Conservation (phyloP, 2,113 vertebrate genomes). For the Neolamprologus variostigma region DNA sequence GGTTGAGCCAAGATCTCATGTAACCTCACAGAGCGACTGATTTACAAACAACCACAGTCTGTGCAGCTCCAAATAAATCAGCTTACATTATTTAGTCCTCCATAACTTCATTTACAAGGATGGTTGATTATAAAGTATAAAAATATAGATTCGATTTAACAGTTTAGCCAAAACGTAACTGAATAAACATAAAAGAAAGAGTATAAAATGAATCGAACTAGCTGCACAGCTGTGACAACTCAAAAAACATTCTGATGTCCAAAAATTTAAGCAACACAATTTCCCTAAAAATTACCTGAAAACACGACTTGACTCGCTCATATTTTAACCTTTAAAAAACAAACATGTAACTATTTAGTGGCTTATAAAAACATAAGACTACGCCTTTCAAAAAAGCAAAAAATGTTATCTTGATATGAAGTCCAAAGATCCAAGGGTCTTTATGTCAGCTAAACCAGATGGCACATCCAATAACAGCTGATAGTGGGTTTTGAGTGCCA, state of each 20-base stretch:
- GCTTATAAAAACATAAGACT: neutral
- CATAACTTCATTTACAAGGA: neutral
- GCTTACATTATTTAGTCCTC: neutral
- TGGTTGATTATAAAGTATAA: neutral
- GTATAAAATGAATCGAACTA: neutral
- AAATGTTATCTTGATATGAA: accelerated
- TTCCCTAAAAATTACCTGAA: neutral
- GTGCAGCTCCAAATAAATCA: neutral
- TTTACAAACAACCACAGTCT: neutral
- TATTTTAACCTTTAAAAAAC: neutral
- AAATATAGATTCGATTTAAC: neutral
- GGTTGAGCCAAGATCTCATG: neutral
- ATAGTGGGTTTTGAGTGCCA: neutral
- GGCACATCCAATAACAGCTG: neutral
- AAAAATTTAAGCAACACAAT: neutral
- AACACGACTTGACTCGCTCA: accelerated
- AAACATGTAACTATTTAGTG: neutral
- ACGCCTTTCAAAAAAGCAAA: accelerated
- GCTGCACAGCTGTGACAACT: neutral
- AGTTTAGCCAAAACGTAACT: neutral
- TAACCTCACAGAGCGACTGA: neutral
- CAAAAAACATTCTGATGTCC: neutral
- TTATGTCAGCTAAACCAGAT: neutral
- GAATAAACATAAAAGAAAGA: neutral
- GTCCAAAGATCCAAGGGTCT: neutral